phyloP scores from a whole-genome alignment of 2,797 vertebrate species.

The Melanotaenia nigrans region DNA sequence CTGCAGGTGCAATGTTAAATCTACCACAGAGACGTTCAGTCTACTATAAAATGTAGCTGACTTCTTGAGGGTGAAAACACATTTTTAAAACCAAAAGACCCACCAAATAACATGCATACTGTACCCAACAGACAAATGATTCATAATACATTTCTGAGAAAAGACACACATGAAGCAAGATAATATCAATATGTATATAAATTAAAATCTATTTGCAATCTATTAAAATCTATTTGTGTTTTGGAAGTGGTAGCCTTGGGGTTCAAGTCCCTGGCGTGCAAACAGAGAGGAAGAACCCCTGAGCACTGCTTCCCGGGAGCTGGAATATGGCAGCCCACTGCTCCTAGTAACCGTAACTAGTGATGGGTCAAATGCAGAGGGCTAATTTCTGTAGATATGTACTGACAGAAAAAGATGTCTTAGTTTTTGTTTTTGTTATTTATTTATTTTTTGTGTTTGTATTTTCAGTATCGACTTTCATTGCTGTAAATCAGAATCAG shows the following conservation, averaged over 20 bases:
- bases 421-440: not conserved
- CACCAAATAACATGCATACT: conserved; percentile 3
- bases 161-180: not conserved
- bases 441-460: not conserved
- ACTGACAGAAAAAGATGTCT: no score
- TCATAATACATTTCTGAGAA: not conserved
- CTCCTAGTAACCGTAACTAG: no score
- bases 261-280: no score
- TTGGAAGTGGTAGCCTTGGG: no score
- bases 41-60: conserved; percentile 18
- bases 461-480: not conserved
- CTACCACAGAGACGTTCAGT: conserved; percentile 11
- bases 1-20: conserved; percentile 15
- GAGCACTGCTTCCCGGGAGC: no score
- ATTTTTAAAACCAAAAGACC: conserved; percentile 27
- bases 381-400: not conserved
- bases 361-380: no score
- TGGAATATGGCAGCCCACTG: no score
- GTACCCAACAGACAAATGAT: not conserved
- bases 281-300: no score
- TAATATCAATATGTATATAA: not conserved
- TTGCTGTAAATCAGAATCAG: not conserved
- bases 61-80: conserved; percentile 9
- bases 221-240: no score
- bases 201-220: not conserved